These are phyloP conservation scores for Paramacrobiotus metropolitanus DNA, from an alignment of 1,140 invertebrate genomes.

Conservation along the genomic window DNA sequence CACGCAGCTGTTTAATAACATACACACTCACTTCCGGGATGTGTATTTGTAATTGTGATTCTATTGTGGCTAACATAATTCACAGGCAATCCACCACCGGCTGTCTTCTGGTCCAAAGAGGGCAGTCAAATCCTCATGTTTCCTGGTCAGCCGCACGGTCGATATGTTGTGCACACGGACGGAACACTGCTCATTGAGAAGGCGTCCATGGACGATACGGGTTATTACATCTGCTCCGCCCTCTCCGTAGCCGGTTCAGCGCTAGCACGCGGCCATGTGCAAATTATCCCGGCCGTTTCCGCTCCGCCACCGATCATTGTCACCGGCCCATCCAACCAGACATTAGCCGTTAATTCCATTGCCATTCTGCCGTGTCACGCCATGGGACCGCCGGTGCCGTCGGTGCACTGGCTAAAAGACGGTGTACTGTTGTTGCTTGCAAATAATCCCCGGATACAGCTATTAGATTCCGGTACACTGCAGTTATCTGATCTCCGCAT, in stretches of 20 bases:
- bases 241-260: slow-evolving; percentile 60
- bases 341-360: slow-evolving; percentile 47
- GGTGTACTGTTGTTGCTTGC: slow-evolving; percentile 36
- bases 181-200: slow-evolving; percentile 22
- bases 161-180: not conserved
- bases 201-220: slow-evolving; percentile 51
- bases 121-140: slow-evolving; percentile 60
- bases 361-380: slow-evolving; percentile 59
- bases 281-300: slow-evolving; percentile 37
- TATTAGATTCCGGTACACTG: slow-evolving; percentile 42
- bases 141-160: slow-evolving; percentile 45
- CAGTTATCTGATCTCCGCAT: slow-evolving; percentile 49
- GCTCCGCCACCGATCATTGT: slow-evolving; percentile 68
- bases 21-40: too few relatives aligned
- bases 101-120: slow-evolving; percentile 64
- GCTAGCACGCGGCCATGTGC: slow-evolving; percentile 45
- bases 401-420: slow-evolving; percentile 55
- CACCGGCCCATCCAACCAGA: slow-evolving; percentile 70
- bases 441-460: slow-evolving; percentile 30
- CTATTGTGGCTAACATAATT: too few relatives aligned
- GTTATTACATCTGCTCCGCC: slow-evolving; percentile 62
- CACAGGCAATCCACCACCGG: slow-evolving; percentile 64
- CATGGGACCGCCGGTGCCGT: slow-evolving; percentile 32
- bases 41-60: too few relatives aligned
- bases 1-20: too few relatives aligned